phyloP scores from a whole-genome alignment of 2,888 invertebrate species.

The Mellilla xanthometata region DNA sequence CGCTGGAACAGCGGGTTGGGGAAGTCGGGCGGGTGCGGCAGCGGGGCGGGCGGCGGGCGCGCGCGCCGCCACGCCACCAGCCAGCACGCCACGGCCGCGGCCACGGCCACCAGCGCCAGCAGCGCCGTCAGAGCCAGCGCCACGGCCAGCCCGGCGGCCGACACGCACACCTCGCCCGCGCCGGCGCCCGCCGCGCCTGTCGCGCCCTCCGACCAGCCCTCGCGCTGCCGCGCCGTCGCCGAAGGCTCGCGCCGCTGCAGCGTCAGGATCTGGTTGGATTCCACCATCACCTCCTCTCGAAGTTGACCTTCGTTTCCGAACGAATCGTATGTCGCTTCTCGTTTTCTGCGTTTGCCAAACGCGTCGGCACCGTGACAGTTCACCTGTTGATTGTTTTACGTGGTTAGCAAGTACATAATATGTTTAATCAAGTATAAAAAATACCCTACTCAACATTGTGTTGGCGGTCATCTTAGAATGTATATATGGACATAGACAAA shows the following conservation, averaged over 20 bases:
- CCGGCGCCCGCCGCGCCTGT: slow-evolving; percentile 77
- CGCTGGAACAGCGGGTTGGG: slow-evolving; percentile 94
- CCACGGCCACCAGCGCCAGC: slow-evolving; percentile 95
- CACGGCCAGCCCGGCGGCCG: slow-evolving; percentile 95
- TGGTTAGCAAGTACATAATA: too few species aligned
- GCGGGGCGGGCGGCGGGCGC: slow-evolving; percentile 93
- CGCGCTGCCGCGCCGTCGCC: slow-evolving; percentile 89
- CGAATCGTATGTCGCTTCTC: slow-evolving; percentile 81
- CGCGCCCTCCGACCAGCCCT: slow-evolving; percentile 86
- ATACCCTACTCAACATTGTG: too few species aligned
- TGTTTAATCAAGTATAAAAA: too few species aligned
- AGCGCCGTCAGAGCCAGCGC: slow-evolving; percentile 95
- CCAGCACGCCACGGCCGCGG: slow-evolving; percentile 97
- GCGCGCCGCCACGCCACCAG: slow-evolving; percentile 95
- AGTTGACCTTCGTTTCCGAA: slow-evolving; percentile 87
- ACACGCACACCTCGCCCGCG: slow-evolving; percentile 93
- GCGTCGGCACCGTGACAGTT: slow-evolving; percentile 96
- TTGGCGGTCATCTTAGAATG: too few species aligned
- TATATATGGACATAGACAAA: too few species aligned
- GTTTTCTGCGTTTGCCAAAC: slow-evolving; percentile 90
- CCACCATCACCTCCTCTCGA: slow-evolving; percentile 95
- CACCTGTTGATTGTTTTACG: slow-evolving; percentile 76
- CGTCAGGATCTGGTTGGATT: slow-evolving; percentile 95
- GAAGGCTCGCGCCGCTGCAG: slow-evolving; percentile 92
- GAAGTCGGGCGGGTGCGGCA: slow-evolving; percentile 97